Percentiles rank a stretch among this genome's conserved stretches.
These are phyloP conservation scores for Aphidius gifuensis DNA, from an alignment of 1,140 invertebrate species.

Conservation along the genomic window DNA sequence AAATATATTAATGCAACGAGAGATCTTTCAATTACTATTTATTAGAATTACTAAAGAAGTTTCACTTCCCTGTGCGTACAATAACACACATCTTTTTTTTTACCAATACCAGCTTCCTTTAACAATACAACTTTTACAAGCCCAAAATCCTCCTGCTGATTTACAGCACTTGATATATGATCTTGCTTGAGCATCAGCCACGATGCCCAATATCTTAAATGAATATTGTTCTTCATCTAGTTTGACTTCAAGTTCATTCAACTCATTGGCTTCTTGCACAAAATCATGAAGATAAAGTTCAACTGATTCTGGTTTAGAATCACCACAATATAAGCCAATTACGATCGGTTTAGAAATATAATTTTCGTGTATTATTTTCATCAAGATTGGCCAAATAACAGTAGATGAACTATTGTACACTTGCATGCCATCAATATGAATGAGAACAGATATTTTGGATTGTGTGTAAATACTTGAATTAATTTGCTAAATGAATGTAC, in stretches of 20 bases:
- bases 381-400: conserved; percentile 26
- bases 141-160: conserved; percentile 17
- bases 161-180: conserved; percentile 25
- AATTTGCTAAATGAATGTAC: conserved; percentile 19
- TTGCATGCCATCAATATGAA: conserved; percentile 25
- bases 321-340: conserved; percentile 25
- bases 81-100: too few species aligned
- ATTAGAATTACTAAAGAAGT: too few species aligned
- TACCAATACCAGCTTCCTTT: too few species aligned
- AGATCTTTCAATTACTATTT: too few species aligned
- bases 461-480: conserved; percentile 18
- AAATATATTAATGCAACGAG: too few species aligned
- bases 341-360: conserved; percentile 25
- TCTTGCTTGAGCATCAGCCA: conserved; percentile 27
- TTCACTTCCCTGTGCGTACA: too few species aligned
- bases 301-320: conserved; percentile 20
- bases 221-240: conserved; percentile 9
- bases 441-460: conserved; percentile 15
- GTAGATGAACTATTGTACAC: conserved; percentile 28
- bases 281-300: conserved; percentile 21
- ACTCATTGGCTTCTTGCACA: conserved; percentile 20
- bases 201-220: conserved; percentile 19
- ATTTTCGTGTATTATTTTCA: conserved; percentile 11
- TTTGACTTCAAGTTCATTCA: conserved; percentile 15
- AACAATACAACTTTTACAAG: conserved; percentile 24